phyloP scores from a whole-genome alignment of 2,888 invertebrate species.

The Meta bourneti region DNA sequence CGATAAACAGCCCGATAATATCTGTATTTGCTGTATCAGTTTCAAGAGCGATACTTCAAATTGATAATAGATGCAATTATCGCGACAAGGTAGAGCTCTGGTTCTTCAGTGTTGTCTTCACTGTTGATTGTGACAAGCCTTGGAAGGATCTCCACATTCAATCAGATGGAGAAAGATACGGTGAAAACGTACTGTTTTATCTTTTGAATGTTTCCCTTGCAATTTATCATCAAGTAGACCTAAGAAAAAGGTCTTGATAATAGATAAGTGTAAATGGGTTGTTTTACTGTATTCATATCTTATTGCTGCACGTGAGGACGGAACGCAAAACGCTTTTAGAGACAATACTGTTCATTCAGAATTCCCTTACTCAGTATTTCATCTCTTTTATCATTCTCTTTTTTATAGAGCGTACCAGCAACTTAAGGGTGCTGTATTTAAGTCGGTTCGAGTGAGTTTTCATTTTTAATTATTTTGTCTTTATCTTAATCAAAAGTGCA shows the following conservation, averaged over 20 bases:
- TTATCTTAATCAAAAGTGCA: not conserved
- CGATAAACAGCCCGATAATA: not conserved
- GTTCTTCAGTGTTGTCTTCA: not conserved
- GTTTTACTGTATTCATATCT: conserved; percentile 54
- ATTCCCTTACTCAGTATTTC: not conserved
- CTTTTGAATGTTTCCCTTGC: conserved; percentile 42
- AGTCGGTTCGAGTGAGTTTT: too few species aligned
- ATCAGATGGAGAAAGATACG: not conserved
- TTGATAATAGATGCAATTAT: not conserved
- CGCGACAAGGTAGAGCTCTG: not conserved
- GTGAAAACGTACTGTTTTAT: conserved; percentile 40
- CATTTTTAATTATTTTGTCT: not conserved
- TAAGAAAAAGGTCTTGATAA: conserved; percentile 58
- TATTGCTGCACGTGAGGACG: conserved; percentile 60
- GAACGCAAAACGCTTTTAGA: conserved; percentile 41
- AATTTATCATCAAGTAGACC: conserved; percentile 54
- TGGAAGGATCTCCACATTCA: not conserved
- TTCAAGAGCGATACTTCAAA: not conserved
- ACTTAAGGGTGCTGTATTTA: too few species aligned
- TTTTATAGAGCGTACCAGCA: too few species aligned
- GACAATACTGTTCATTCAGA: conserved; percentile 30
- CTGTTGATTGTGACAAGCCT: not conserved
- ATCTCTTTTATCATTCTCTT: too few species aligned
- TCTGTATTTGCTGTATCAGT: not conserved
- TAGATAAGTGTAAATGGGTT: conserved; percentile 59